phyloP scores from a whole-genome alignment of 2,888 invertebrate genomes.

The Gandaritis pyraliata region DNA sequence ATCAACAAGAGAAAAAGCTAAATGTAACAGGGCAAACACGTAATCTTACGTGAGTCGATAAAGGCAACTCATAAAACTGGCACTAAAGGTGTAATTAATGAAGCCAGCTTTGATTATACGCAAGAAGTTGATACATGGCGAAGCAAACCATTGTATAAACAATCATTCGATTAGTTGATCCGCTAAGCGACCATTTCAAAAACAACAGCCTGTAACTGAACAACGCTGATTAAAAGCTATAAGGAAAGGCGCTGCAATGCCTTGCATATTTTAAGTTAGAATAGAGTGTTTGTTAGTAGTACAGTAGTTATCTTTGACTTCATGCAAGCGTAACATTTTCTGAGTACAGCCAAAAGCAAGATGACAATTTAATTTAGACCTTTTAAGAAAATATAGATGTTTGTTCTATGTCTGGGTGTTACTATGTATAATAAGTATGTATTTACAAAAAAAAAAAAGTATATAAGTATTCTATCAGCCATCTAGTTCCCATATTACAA shows the following conservation, averaged over 20 bases:
- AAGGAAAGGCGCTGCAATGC: slow-evolving; percentile 52
- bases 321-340: neutral
- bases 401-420: too few relatives aligned
- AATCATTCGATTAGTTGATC: slow-evolving; percentile 77
- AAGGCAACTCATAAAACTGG: slow-evolving; percentile 72
- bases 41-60: slow-evolving; percentile 75
- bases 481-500: too few relatives aligned
- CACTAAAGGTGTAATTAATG: slow-evolving; percentile 79
- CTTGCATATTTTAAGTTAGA: slow-evolving; percentile 14
- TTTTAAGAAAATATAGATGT: too few relatives aligned
- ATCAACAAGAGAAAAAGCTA: slow-evolving; percentile 61
- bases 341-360: neutral
- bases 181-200: slow-evolving; percentile 59
- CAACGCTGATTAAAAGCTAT: slow-evolving; percentile 64
- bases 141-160: slow-evolving; percentile 67
- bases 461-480: too few relatives aligned
- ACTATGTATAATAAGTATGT: too few relatives aligned
- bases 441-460: too few relatives aligned
- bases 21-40: slow-evolving; percentile 68
- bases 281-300: neutral
- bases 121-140: slow-evolving; percentile 61
- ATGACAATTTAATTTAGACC: neutral
- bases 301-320: neutral
- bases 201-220: slow-evolving; percentile 55
- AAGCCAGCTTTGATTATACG: slow-evolving; percentile 73